These are phyloP conservation scores for Cynopterus sphinx DNA, from an alignment of 2,797 vertebrate species.

Conservation along the genomic window DNA sequence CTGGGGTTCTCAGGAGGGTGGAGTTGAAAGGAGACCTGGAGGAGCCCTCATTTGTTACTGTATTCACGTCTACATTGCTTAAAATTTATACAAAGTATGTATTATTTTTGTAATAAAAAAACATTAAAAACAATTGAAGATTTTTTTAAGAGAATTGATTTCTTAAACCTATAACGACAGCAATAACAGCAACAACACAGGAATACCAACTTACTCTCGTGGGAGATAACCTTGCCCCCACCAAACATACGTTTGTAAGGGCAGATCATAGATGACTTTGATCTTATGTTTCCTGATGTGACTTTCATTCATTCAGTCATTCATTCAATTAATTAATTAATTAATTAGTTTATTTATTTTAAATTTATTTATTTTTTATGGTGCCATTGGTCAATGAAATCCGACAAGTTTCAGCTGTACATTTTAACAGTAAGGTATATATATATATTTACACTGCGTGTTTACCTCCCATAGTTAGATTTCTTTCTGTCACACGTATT, in stretches of 20 bases:
- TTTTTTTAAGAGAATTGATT: neutral
- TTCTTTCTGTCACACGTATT: too few relatives aligned
- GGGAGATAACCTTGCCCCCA: neutral
- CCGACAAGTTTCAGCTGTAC: too few relatives aligned
- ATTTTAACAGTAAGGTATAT: too few relatives aligned
- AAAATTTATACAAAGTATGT: neutral
- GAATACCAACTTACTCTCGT: neutral
- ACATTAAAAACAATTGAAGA: neutral
- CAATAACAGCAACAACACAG: neutral
- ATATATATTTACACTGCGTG: too few relatives aligned
- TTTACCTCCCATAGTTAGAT: too few relatives aligned
- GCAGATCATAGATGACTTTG: neutral
- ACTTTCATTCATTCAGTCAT: neutral
- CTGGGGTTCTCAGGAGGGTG: neutral
- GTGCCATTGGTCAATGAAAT: too few relatives aligned
- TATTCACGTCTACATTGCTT: neutral
- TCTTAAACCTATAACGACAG: neutral
- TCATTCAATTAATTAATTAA: too few relatives aligned
- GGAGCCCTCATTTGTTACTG: neutral
- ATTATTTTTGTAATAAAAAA: neutral
- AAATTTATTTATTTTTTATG: too few relatives aligned
- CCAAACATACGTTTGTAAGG: neutral
- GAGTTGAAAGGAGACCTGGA: neutral
- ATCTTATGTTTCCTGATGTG: neutral
- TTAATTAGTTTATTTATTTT: too few relatives aligned